A percentile compares a stretch with the other conserved stretches of the same genome.
These are phyloP conservation scores for Brienomyrus brachyistius DNA, from an alignment of 2,113 vertebrate genomes.

Conservation along the genomic window DNA sequence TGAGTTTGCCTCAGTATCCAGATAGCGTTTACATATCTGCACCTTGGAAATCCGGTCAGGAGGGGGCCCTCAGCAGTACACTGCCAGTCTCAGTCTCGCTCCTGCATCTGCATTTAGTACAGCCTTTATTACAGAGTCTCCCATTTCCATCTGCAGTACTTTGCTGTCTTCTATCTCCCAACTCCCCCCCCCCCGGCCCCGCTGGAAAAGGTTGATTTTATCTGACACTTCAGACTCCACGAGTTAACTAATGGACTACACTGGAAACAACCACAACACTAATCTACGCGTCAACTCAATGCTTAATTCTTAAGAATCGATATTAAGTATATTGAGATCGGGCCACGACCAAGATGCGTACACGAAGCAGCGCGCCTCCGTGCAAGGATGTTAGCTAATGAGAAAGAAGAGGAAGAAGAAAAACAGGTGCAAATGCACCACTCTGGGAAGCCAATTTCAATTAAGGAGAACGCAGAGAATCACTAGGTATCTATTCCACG, in stretches of 20 bases:
- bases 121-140: background rate
- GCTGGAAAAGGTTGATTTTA: slow-evolving; percentile 7
- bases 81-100: background rate
- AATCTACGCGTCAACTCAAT: slow-evolving; percentile 25
- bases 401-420: slow-evolving; percentile 15
- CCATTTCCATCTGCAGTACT: background rate
- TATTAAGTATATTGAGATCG: slow-evolving; percentile 21
- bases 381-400: slow-evolving; percentile 34
- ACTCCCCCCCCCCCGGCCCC: background rate
- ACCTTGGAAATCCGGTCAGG: background rate
- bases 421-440: slow-evolving; percentile 30
- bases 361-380: slow-evolving; percentile 24
- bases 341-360: slow-evolving; percentile 13
- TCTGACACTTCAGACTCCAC: slow-evolving; percentile 1
- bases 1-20: background rate
- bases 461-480: slow-evolving; percentile 16
- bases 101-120: background rate
- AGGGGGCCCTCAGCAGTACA: background rate
- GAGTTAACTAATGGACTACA: slow-evolving; percentile 31
- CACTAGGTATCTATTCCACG: slow-evolving; percentile 6
- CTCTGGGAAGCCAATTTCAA: slow-evolving; percentile 35
- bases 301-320: slow-evolving; percentile 29
- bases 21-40: background rate
- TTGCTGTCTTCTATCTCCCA: background rate
- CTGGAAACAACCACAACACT: slow-evolving; percentile 18